Conservation (phyloP, 2,797 vertebrate species). For the Periophthalmus magnuspinnatus region DNA sequence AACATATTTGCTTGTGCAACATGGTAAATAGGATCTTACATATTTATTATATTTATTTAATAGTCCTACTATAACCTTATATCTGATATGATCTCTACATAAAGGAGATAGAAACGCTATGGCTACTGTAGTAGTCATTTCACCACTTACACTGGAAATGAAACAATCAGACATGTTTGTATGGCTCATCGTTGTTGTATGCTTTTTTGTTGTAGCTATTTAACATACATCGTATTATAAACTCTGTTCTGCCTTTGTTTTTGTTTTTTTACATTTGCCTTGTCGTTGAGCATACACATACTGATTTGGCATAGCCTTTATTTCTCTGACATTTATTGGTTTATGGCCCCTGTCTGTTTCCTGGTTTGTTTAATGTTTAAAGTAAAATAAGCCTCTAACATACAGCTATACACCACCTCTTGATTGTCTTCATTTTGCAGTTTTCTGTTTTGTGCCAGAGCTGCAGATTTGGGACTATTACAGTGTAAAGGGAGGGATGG, state of each 20-base stretch:
- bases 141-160: not conserved
- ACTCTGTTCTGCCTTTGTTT: not conserved
- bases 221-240: not conserved
- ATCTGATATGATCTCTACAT: slow-evolving; percentile 25
- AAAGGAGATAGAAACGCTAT: slow-evolving; percentile 38
- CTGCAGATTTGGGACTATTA: slow-evolving; percentile 41
- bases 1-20: not conserved
- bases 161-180: not conserved
- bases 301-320: not conserved
- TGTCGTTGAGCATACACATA: not conserved
- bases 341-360: not conserved
- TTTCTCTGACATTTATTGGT: not conserved
- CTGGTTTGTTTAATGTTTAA: not conserved
- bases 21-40: not conserved
- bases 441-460: slow-evolving; percentile 17
- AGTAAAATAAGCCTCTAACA: not conserved
- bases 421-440: slow-evolving; percentile 3
- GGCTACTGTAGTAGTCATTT: slow-evolving; percentile 56
- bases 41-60: not conserved
- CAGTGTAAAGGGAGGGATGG: slow-evolving; percentile 41
- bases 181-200: not conserved
- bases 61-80: not conserved
- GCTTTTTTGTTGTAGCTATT: not conserved
- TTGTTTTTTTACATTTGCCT: not conserved
- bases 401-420: not conserved